Conservation (phyloP, 2,797 vertebrate genomes). For the Falco biarmicus region DNA sequence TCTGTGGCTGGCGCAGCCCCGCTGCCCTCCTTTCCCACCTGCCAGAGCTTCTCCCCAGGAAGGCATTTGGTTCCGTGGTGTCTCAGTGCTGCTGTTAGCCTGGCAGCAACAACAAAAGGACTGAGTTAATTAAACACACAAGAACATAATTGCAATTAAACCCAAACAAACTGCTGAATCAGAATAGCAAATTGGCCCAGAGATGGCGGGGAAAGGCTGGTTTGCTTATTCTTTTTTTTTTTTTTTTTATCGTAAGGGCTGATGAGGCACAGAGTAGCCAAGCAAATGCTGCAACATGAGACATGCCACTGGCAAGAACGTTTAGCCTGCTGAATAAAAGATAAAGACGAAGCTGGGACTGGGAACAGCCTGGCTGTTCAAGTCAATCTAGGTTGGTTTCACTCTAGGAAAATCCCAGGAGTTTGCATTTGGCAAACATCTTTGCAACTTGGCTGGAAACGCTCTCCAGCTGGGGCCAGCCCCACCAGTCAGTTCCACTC, state of each 20-base stretch:
- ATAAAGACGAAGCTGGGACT: background rate
- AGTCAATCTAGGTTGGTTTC: background rate
- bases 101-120: background rate
- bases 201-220: background rate
- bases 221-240: background rate
- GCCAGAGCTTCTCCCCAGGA: background rate
- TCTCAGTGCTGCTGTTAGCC: background rate
- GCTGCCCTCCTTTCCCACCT: background rate
- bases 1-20: background rate
- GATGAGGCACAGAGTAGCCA: background rate
- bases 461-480: background rate
- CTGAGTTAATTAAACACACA: background rate
- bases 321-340: constrained; percentile 30
- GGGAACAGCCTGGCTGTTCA: background rate
- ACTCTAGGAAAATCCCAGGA: background rate
- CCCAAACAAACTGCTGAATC: constrained; percentile 13
- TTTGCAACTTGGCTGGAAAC: background rate
- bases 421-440: background rate
- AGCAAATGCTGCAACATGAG: background rate
- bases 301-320: background rate
- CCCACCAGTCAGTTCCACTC: background rate
- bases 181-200: background rate
- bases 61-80: background rate
- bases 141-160: constrained; percentile 2
- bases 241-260: background rate